These are phyloP conservation scores for Steatocranus sp. DNA, from an alignment of 2,797 vertebrate species.

Conservation along the genomic window DNA sequence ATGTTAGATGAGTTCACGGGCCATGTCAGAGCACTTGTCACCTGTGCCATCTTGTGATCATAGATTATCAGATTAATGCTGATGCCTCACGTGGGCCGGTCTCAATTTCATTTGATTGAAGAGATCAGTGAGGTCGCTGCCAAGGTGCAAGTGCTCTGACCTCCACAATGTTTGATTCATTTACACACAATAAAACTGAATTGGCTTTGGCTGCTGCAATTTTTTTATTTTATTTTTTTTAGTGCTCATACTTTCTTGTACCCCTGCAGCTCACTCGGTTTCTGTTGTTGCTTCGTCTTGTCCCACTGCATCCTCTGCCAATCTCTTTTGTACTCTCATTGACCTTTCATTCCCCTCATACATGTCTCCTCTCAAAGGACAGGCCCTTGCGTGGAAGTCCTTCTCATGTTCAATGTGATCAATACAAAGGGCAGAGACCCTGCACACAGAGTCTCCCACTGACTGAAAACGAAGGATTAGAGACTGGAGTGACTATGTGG, in stretches of 20 bases:
- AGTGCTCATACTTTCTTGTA: constrained; percentile 31
- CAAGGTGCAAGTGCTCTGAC: constrained; percentile 58
- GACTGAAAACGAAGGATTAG: constrained; percentile 64
- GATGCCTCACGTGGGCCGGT: constrained; percentile 54
- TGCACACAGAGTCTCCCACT: constrained; percentile 54
- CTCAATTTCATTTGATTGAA: constrained; percentile 61
- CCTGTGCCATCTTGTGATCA: constrained; percentile 55
- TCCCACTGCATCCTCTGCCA: constrained; percentile 43
- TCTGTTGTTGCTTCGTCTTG: constrained; percentile 27
- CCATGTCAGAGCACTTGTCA: constrained; percentile 63
- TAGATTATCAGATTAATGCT: constrained; percentile 66
- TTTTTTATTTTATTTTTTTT: neutral
- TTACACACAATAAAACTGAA: constrained; percentile 59
- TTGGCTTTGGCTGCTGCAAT: constrained; percentile 29
- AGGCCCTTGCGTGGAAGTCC: constrained; percentile 45
- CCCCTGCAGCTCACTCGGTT: constrained; percentile 13
- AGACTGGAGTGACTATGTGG: constrained; percentile 30
- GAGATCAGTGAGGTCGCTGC: constrained; percentile 53
- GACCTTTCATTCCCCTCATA: constrained; percentile 63
- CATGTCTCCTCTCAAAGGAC: constrained; percentile 58
- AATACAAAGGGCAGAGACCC: constrained; percentile 70
- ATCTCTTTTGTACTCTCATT: constrained; percentile 53
- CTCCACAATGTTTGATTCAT: constrained; percentile 59
- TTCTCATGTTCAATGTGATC: constrained; percentile 68
- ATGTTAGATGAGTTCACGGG: constrained; percentile 59